phyloP scores from a whole-genome alignment of 1,140 invertebrate species.

The Linepithema humile region DNA sequence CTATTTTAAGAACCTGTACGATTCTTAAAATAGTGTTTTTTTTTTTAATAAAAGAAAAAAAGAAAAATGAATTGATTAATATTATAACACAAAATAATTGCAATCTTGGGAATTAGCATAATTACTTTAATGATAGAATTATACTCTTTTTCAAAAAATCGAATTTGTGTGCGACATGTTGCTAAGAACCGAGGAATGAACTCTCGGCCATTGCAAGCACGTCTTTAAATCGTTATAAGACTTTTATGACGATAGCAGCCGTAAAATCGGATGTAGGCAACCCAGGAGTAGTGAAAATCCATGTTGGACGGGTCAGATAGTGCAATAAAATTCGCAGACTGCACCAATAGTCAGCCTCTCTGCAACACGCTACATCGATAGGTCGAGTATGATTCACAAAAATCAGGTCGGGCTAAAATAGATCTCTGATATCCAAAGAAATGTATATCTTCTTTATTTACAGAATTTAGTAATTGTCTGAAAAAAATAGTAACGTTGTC shows the following conservation, averaged over 20 bases:
- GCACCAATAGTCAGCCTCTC: not conserved
- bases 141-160: not conserved
- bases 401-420: not conserved
- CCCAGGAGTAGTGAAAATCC: constrained; percentile 31
- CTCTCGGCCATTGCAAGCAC: not conserved
- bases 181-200: constrained; percentile 1
- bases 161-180: not conserved
- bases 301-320: constrained; percentile 7
- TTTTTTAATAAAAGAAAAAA: not conserved
- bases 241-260: constrained; percentile 16
- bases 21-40: not conserved
- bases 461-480: not conserved
- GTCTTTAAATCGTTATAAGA: constrained; percentile 38
- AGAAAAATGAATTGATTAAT: not conserved
- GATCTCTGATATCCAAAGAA: not conserved
- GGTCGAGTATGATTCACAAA: not conserved
- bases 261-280: not conserved
- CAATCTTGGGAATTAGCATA: not conserved
- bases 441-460: not conserved
- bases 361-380: not conserved
- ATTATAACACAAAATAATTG: not conserved
- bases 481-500: not conserved
- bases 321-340: constrained; percentile 19
- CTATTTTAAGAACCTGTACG: not conserved
- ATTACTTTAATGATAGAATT: not conserved